phyloP scores from a whole-genome alignment of 2,113 vertebrate genomes.

The Triplophysa rosa region DNA sequence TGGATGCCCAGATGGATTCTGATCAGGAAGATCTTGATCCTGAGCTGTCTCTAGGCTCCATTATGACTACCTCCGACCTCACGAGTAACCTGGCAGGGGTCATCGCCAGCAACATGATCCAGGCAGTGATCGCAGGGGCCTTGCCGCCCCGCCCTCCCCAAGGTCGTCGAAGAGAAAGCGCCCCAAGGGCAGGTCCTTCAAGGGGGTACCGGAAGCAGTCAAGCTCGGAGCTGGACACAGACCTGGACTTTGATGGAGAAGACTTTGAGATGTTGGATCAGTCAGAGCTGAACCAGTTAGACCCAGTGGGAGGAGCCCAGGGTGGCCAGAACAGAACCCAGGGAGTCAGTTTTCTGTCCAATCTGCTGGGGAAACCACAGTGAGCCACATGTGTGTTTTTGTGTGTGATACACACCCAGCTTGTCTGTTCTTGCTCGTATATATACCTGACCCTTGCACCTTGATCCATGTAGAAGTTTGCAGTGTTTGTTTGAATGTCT shows the following conservation, averaged over 20 bases:
- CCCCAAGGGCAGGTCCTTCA: slow-evolving; percentile 59
- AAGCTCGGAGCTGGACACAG: slow-evolving; percentile 93
- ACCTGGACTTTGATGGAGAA: slow-evolving; percentile 89
- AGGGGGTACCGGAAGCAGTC: slow-evolving; percentile 79
- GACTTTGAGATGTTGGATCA: slow-evolving; percentile 99
- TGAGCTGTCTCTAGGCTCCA: slow-evolving; percentile 71
- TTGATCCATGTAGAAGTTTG: slow-evolving; percentile 24
- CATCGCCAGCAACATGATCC: slow-evolving; percentile 91
- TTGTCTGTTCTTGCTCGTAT: not conserved
- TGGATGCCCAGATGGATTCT: slow-evolving; percentile 71
- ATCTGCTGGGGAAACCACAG: slow-evolving; percentile 77
- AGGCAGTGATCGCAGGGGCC: slow-evolving; percentile 83
- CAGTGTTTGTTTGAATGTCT: slow-evolving; percentile 36
- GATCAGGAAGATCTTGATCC: slow-evolving; percentile 78
- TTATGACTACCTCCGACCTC: slow-evolving; percentile 73
- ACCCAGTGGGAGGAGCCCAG: slow-evolving; percentile 75
- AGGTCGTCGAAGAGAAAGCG: slow-evolving; percentile 62
- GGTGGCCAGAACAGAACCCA: slow-evolving; percentile 51
- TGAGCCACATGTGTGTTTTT: slow-evolving; percentile 51
- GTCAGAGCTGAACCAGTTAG: slow-evolving; percentile 92
- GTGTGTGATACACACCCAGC: slow-evolving; percentile 21
- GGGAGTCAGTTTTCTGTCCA: slow-evolving; percentile 76
- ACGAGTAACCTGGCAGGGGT: slow-evolving; percentile 79
- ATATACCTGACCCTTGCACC: slow-evolving; percentile 26
- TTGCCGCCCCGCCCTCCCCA: slow-evolving; percentile 75